Conservation (phyloP, 1,140 invertebrate genomes). For the Drosophila burlai region DNA sequence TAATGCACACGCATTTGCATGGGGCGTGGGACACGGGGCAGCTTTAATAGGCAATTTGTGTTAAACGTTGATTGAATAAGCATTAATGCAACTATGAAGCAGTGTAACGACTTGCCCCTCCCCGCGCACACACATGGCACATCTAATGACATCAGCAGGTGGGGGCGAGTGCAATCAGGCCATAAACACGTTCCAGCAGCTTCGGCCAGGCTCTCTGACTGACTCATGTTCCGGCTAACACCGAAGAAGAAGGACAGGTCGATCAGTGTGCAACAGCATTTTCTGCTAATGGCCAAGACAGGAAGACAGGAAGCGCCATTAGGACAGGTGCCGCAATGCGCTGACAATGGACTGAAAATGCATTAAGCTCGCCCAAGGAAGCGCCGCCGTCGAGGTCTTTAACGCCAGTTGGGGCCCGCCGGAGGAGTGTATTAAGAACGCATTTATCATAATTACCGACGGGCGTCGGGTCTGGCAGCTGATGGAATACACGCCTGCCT, state of each 20-base stretch:
- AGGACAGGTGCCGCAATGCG: constrained; percentile 55
- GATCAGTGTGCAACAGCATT: constrained; percentile 57
- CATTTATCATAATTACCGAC: constrained; percentile 79
- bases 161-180: constrained; percentile 51
- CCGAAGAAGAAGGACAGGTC: constrained; percentile 12
- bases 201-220: neutral
- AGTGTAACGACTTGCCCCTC: constrained; percentile 34
- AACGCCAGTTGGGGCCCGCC: constrained; percentile 28
- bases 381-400: constrained; percentile 13
- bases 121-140: constrained; percentile 9
- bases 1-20: constrained; percentile 46
- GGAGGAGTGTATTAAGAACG: constrained; percentile 64
- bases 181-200: constrained; percentile 54
- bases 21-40: neutral
- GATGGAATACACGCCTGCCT: constrained; percentile 5
- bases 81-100: constrained; percentile 60
- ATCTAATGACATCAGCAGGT: constrained; percentile 62
- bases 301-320: constrained; percentile 72
- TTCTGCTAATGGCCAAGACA: constrained; percentile 60
- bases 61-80: constrained; percentile 73
- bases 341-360: constrained; percentile 52
- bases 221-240: constrained; percentile 1
- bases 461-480: constrained; percentile 7
- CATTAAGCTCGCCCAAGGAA: constrained; percentile 54
- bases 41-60: constrained; percentile 69